Percentiles rank a stretch among this genome's conserved stretches.
phyloP scores from a whole-genome alignment of 2,113 vertebrate species.

The Scomber scombrus region DNA sequence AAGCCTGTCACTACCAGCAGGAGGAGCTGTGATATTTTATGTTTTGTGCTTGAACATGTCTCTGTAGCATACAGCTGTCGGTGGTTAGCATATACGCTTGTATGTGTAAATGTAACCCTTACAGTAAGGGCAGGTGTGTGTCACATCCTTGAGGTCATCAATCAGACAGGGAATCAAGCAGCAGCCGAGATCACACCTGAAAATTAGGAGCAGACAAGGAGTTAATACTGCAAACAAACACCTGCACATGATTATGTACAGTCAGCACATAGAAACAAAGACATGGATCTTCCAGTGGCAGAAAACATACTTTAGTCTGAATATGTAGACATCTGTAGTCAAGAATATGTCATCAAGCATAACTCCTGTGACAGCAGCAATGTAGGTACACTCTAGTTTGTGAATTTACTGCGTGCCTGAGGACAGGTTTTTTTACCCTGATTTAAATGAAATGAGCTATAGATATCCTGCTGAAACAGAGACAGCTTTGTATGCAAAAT shows the following conservation, averaged over 20 bases:
- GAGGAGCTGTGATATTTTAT: conserved; percentile 53
- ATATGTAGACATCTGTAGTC: neutral
- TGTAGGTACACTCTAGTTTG: neutral
- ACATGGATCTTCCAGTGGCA: neutral
- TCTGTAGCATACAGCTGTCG: conserved; percentile 64
- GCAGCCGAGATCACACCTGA: conserved; percentile 96
- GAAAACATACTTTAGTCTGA: neutral
- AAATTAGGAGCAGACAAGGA: conserved; percentile 31
- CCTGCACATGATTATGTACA: neutral
- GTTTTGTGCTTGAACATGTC: conserved; percentile 64
- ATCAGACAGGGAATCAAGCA: conserved; percentile 98
- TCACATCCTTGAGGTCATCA: conserved; percentile 99
- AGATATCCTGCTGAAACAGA: neutral
- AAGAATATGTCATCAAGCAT: neutral
- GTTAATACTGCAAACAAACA: neutral
- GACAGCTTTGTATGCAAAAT: neutral
- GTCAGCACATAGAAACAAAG: neutral
- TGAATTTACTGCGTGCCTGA: no score
- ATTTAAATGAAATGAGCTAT: neutral
- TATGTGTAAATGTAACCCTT: conserved; percentile 99
- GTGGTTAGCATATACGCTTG: conserved; percentile 96
- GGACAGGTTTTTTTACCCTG: neutral
- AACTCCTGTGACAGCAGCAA: neutral
- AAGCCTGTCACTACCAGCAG: conserved; percentile 67
- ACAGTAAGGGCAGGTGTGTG: conserved; percentile 97